Percentiles rank a stretch among this genome's conserved stretches.
Conservation (phyloP, 2,888 invertebrate species). For the Camponotus fellah region DNA sequence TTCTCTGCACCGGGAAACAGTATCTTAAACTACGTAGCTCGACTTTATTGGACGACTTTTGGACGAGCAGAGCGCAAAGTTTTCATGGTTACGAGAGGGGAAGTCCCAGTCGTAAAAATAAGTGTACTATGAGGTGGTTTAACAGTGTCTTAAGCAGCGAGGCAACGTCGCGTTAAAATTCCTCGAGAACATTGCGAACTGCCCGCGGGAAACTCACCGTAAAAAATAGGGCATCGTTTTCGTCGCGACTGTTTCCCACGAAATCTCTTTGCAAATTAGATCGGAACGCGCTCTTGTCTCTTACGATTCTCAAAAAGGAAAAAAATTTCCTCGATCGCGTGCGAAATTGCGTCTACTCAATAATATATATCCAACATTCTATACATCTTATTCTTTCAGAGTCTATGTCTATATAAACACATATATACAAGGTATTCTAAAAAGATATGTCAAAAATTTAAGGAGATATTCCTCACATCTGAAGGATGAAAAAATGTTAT, state of each 20-base stretch:
- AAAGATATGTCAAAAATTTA: no score
- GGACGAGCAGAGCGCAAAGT: slow-evolving; percentile 63
- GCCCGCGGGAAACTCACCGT: slow-evolving; percentile 37
- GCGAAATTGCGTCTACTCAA: not conserved
- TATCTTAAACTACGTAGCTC: slow-evolving; percentile 53
- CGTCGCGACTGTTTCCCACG: no score
- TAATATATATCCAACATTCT: slow-evolving; percentile 28
- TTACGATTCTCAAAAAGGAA: not conserved
- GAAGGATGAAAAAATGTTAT: no score
- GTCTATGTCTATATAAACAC: no score
- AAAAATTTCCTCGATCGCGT: not conserved
- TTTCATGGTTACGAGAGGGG: slow-evolving; percentile 59
- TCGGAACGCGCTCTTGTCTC: not conserved
- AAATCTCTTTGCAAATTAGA: slow-evolving; percentile 27
- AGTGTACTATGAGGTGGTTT: slow-evolving; percentile 70
- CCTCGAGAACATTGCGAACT: slow-evolving; percentile 54
- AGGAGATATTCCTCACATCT: no score
- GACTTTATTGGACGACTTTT: slow-evolving; percentile 72
- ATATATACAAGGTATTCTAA: no score
- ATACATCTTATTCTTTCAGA: no score
- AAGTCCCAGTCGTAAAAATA: slow-evolving; percentile 70
- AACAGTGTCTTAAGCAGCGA: slow-evolving; percentile 71
- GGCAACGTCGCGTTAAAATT: slow-evolving; percentile 64
- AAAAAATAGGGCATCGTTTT: slow-evolving; percentile 28
- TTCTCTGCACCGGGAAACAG: slow-evolving; percentile 39